A percentile compares a stretch with the other conserved stretches of the same genome.
Conservation (phyloP, 2,113 vertebrate genomes). For the Embiotoca jacksoni region DNA sequence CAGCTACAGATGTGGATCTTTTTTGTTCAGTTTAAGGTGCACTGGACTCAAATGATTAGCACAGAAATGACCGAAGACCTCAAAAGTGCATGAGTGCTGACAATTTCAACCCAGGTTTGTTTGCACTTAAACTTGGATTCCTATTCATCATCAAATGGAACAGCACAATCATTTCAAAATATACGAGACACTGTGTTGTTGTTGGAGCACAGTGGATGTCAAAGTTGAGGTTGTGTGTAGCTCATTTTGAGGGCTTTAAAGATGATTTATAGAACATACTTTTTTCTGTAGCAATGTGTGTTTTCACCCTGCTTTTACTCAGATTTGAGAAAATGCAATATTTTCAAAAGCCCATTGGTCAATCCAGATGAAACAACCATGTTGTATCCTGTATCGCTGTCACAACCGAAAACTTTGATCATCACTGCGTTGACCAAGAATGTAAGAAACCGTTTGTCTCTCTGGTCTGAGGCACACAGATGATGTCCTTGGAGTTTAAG, state of each 20-base stretch:
- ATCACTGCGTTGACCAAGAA: slow-evolving; percentile 7
- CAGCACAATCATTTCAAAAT: slow-evolving; percentile 36
- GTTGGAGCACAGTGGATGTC: slow-evolving; percentile 1
- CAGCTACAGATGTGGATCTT: background rate
- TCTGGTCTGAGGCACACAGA: slow-evolving; percentile 67
- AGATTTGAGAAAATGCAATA: background rate
- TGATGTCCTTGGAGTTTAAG: slow-evolving; percentile 71
- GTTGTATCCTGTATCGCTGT: background rate
- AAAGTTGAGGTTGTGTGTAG: slow-evolving; percentile 35
- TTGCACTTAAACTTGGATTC: slow-evolving; percentile 40
- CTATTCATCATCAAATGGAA: slow-evolving; percentile 22
- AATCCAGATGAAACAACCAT: background rate
- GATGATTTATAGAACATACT: background rate
- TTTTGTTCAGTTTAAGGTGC: slow-evolving; percentile 34
- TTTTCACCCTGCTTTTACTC: background rate
- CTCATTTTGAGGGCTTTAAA: background rate
- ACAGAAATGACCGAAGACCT: slow-evolving; percentile 53
- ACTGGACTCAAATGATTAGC: slow-evolving; percentile 57
- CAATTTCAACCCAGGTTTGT: slow-evolving; percentile 59
- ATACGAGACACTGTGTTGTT: slow-evolving; percentile 7
- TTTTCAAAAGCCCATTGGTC: background rate
- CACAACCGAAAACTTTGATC: slow-evolving; percentile 37
- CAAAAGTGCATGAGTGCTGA: slow-evolving; percentile 75
- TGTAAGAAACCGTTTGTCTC: slow-evolving; percentile 11
- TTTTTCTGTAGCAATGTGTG: background rate